phyloP scores from a whole-genome alignment of 2,797 vertebrate species.

The Bucorvus abyssinicus region DNA sequence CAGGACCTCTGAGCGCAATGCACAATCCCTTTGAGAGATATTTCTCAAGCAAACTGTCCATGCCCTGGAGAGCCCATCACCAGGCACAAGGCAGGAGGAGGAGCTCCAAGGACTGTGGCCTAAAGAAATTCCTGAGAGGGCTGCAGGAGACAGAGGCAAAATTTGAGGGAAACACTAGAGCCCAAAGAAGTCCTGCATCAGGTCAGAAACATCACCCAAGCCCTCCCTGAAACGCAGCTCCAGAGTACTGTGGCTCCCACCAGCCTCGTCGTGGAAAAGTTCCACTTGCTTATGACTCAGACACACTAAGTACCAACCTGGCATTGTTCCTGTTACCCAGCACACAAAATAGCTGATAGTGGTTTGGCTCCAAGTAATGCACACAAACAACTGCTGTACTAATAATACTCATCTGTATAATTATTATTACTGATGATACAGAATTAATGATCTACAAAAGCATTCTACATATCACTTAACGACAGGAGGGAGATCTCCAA shows the following conservation, averaged over 20 bases:
- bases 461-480: not conserved
- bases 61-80: not conserved
- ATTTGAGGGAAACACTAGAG: not conserved
- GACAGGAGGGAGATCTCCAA: not conserved
- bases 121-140: not conserved
- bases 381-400: not conserved
- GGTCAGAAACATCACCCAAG: not conserved
- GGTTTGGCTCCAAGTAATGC: not conserved
- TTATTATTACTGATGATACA: not conserved
- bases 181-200: not conserved
- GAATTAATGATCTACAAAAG: not conserved
- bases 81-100: not conserved
- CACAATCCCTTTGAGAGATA: not conserved
- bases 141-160: not conserved
- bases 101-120: not conserved
- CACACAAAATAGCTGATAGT: not conserved
- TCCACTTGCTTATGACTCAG: not conserved
- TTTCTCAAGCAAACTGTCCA: not conserved
- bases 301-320: not conserved
- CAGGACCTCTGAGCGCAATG: accelerated
- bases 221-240: accelerated
- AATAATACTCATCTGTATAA: not conserved
- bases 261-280: accelerated
- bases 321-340: accelerated
- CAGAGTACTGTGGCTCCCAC: not conserved